Evolutionary conservation across 2,113 vertebrate genomes (phyloP).

Genomic region (Dromas ardeola): DNA sequence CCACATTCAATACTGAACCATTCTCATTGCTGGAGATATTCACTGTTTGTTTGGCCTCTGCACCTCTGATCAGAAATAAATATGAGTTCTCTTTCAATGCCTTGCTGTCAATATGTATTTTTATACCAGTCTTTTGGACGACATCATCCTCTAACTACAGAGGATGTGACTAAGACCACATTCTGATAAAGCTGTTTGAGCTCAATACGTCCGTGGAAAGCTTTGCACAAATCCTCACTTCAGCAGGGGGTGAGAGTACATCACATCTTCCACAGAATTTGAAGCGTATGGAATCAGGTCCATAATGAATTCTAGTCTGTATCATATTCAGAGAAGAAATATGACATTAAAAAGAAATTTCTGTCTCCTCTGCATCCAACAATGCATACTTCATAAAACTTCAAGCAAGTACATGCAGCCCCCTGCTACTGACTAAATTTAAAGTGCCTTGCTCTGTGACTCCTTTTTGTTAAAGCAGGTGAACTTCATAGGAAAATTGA

Average conservation of each 20-base stretch:
- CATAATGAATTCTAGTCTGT: background rate
- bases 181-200: background rate
- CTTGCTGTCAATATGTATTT: background rate
- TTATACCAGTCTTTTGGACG: background rate
- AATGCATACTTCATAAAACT: background rate
- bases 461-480: background rate
- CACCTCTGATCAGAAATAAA: background rate
- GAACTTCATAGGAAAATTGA: background rate
- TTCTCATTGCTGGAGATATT: background rate
- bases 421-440: background rate
- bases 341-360: background rate
- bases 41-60: background rate
- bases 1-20: background rate
- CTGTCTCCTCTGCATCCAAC: background rate
- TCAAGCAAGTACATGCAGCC: background rate
- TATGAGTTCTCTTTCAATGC: background rate
- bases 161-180: background rate
- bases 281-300: background rate
- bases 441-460: background rate
- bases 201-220: background rate
- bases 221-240: background rate
- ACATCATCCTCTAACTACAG: background rate
- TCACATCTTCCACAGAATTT: background rate
- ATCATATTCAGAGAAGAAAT: background rate
- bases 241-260: background rate